Base-by-base conservation (phyloP, 2,888 invertebrate genomes). In the Liodrosophila aerea region DNA sequence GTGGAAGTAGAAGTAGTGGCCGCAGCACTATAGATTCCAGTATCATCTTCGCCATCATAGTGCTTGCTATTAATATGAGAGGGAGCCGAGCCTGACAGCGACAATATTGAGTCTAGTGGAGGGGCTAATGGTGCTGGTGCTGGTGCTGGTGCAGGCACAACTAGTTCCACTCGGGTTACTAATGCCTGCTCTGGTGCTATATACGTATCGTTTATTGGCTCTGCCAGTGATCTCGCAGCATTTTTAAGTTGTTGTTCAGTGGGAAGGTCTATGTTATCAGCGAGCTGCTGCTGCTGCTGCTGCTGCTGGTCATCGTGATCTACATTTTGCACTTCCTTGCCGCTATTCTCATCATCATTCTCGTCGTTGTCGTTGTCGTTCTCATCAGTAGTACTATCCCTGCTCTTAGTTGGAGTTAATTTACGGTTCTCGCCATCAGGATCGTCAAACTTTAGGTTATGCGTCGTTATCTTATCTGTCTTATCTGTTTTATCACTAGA, bases 151-250 rank as follows among this genome's bases (percentile, higher is more conserved):
- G 80, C 84, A 16, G 82, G 73, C 3, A 85, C 81, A 15, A 82
- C 85, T n/a, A 84, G 34, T 33, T 85, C 84, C 1, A 86, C 84
- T 13, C 69, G 68, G 4, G 84, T 85, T 4, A 83, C 81, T n/a
- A 84, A 51, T 12, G 82, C 82, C 33, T 84, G 84, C 47, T 86
- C 84, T 1, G 81, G 81, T 0, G 84, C 70, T 12, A 74, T 51
- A 49, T 84, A 82, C 7, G 33, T 30, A 7, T 34, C 33, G 7
- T 22, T 27, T 13, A 7, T 11, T 1, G 22, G 27, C 7, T 8
- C n/a, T n/a, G n/a, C n/a, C n/a, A n/a, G n/a, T 40, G n/a, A 22
- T n/a, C 18, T 40, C 7, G 7, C 16, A 7, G 16, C 7, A 7
- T n/a, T 40, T n/a, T n/a, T n/a, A n/a, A n/a, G n/a, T n/a, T n/a